Conservation (phyloP, 2,113 vertebrate species). For the Cyanoliseus patagonus region DNA sequence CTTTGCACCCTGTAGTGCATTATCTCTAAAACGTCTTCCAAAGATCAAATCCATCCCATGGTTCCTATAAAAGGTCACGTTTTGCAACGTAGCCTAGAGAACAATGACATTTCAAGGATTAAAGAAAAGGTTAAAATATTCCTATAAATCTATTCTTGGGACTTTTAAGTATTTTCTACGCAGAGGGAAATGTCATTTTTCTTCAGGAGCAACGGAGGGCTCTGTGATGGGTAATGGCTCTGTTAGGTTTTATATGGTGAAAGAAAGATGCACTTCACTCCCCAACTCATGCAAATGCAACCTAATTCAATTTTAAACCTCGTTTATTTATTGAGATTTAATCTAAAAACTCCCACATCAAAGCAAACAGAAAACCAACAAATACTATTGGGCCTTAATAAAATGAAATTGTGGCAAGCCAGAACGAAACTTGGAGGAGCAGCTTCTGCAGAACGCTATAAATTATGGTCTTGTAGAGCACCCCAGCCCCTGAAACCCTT, state of each 20-base stretch:
- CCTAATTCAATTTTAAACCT: slow-evolving; percentile 62
- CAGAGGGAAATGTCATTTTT: slow-evolving; percentile 76
- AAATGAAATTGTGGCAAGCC: slow-evolving; percentile 65
- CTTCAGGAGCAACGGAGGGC: slow-evolving; percentile 49
- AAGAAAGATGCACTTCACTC: slow-evolving; percentile 40
- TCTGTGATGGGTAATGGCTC: slow-evolving; percentile 41
- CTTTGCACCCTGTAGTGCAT: slow-evolving; percentile 63
- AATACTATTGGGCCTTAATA: slow-evolving; percentile 63
- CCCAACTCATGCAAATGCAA: slow-evolving; percentile 29
- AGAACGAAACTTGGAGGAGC: slow-evolving; percentile 58
- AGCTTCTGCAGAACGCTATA: slow-evolving; percentile 54
- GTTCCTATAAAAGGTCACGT: slow-evolving; percentile 79
- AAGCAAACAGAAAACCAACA: slow-evolving; percentile 64
- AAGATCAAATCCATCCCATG: slow-evolving; percentile 64
- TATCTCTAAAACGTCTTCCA: slow-evolving; percentile 74
- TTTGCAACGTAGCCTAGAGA: slow-evolving; percentile 79
- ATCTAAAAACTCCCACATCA: slow-evolving; percentile 64
- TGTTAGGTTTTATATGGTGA: slow-evolving; percentile 8
- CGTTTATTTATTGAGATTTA: slow-evolving; percentile 66
- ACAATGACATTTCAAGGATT: slow-evolving; percentile 88
- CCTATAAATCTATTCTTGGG: slow-evolving; percentile 83
- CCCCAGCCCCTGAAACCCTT: slow-evolving; percentile 63
- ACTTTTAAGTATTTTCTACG: slow-evolving; percentile 77
- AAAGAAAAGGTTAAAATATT: slow-evolving; percentile 89
- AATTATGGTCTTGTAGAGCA: slow-evolving; percentile 67